Evolutionary conservation across 2,888 invertebrate species (phyloP).

Genomic region (Rhogogaster chlorosoma): DNA sequence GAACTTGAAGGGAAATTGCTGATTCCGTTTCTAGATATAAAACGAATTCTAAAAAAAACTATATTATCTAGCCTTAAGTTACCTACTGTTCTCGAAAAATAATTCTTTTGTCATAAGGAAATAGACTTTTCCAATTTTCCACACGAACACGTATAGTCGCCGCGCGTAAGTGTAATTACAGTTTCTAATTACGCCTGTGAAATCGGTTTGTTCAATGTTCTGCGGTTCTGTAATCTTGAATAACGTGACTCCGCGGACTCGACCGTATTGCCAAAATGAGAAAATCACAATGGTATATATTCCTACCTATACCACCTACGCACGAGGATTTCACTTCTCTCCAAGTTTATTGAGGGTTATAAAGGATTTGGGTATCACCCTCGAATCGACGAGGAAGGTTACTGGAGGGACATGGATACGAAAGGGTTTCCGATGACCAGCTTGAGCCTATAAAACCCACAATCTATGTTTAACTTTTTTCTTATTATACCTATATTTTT

Average conservation of each 20-base stretch:
- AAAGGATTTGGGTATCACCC: constrained; percentile 46
- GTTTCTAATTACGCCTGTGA: constrained; percentile 19
- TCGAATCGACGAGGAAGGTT: constrained; percentile 23
- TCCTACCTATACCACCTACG: background rate
- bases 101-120: background rate
- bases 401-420: background rate
- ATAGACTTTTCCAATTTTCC: background rate
- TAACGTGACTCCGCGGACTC: constrained; percentile 1
- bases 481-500: background rate
- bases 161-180: constrained; percentile 17
- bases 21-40: background rate
- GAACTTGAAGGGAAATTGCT: constrained; percentile 1
- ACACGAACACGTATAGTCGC: background rate
- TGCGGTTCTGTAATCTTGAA: constrained; percentile 23
- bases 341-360: constrained; percentile 38
- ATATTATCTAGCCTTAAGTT: background rate
- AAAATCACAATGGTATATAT: constrained; percentile 15
- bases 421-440: background rate
- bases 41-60: background rate
- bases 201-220: constrained; percentile 15
- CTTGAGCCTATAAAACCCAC: background rate
- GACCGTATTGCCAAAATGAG: constrained; percentile 28
- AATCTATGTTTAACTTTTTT: background rate
- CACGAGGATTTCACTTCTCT: constrained; percentile 13
- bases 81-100: background rate